Conservation (phyloP, 2,113 vertebrate species). For the Craseonycteris thonglongyai region DNA sequence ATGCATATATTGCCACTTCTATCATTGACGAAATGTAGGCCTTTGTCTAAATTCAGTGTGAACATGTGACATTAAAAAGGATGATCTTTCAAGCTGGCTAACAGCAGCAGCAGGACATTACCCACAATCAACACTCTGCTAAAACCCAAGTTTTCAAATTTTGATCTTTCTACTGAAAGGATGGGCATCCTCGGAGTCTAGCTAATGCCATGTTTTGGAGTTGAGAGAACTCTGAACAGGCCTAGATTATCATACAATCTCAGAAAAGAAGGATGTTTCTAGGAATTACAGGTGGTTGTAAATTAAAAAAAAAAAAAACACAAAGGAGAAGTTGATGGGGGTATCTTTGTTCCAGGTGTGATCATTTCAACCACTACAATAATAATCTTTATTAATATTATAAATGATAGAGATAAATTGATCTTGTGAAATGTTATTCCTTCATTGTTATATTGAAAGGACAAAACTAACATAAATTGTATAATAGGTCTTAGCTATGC, state of each 20-base stretch:
- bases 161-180: not conserved
- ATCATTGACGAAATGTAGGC: not conserved
- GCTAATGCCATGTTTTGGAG: not conserved
- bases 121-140: not conserved
- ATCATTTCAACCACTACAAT: not conserved
- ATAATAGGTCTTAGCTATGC: not conserved
- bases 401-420: not conserved
- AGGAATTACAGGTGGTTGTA: not conserved
- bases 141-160: not conserved
- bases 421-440: not conserved
- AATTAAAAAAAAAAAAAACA: not conserved
- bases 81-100: not conserved
- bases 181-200: not conserved
- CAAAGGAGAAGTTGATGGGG: not conserved
- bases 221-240: not conserved
- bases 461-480: not conserved
- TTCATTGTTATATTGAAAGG: not conserved
- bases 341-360: not conserved
- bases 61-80: not conserved
- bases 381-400: not conserved
- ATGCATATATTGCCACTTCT: not conserved
- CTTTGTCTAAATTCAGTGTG: not conserved
- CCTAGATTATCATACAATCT: not conserved
- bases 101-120: not conserved
- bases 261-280: not conserved